Base-by-base conservation (phyloP, 2,113 vertebrate species). In the Ptilorrhoa leucosticta region DNA sequence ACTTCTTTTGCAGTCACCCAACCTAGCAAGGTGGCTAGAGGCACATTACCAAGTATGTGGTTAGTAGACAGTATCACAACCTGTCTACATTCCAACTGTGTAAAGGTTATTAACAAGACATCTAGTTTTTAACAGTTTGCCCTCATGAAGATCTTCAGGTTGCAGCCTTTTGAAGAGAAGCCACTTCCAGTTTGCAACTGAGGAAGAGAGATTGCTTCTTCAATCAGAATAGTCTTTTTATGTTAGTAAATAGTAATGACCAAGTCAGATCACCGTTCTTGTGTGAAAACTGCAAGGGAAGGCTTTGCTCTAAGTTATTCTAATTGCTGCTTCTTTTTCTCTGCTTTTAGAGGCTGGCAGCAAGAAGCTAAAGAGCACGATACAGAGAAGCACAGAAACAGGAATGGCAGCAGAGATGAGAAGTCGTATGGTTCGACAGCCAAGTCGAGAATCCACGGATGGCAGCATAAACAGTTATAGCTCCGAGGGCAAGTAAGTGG, bases 381-480 rank as follows among this genome's bases (percentile, higher is more conserved):
- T 99, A 90, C 99, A 99, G 97, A 98, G 99, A 96, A 99, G 99
- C 98, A 99, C 99, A 50, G 99, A 99, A 96, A 99, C 99, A 0
- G 99, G 99, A 37, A 99, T 99, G 99, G 99, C 99, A 16, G 99
- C 99, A 19, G 99, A 99, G 97, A 98, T 99, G 96, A 98, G 99
- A 85, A 99, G 98, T 95, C 97, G 98, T 80, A 99, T 99, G 99
- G 99, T 99, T 39, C 98, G 99, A 26, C 99, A 99, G 85, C 98
- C 99, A 27, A 99, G 99, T 97, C 98, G 98, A 26, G 99, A 99
- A 97, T 99, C 99, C 92, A 99, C 99, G n/a, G 99, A 99, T 0
- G 99, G 99, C 97, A 99, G 99, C 98, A 99, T 99, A 97, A 99
- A 99, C 97, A 99, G 99, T 97, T 99, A 98, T 33, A 99, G 98